A percentile compares a stretch with the other conserved stretches of the same genome.
Conservation (phyloP, 2,888 invertebrate genomes). For the Napeogenes sylphis region DNA sequence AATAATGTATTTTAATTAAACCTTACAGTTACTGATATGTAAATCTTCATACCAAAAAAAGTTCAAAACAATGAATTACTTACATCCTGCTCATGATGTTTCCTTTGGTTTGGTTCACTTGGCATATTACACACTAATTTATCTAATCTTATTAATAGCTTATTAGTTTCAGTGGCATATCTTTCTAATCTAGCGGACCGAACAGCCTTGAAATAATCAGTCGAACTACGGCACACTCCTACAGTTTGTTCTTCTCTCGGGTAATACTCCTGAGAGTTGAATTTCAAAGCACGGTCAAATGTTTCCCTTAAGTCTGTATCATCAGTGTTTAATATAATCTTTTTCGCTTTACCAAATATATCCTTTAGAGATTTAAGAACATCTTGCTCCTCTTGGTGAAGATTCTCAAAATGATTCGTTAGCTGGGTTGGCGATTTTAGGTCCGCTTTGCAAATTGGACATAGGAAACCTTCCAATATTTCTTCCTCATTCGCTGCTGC, state of each 20-base stretch:
- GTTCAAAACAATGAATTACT: constrained; percentile 33
- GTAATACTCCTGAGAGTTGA: constrained; percentile 59
- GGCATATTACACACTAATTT: constrained; percentile 91
- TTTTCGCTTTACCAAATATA: constrained; percentile 93
- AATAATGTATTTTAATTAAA: too few relatives aligned
- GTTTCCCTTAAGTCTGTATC: constrained; percentile 80
- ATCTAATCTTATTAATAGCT: constrained; percentile 94
- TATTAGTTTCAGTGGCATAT: constrained; percentile 96
- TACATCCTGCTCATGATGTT: constrained; percentile 84
- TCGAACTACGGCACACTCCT: constrained; percentile 81
- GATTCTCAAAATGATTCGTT: constrained; percentile 91
- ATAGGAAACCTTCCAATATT: constrained; percentile 94
- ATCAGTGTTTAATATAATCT: constrained; percentile 88
- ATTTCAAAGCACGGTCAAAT: constrained; percentile 74
- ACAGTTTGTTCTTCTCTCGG: constrained; percentile 76
- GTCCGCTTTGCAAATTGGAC: constrained; percentile 96
- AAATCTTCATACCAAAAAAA: too few relatives aligned
- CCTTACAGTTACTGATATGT: too few relatives aligned
- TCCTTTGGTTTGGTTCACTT: constrained; percentile 82
- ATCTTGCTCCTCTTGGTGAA: constrained; percentile 92
- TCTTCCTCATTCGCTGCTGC: constrained; percentile 72
- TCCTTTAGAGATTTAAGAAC: constrained; percentile 88
- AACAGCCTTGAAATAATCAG: constrained; percentile 85
- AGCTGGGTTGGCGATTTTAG: constrained; percentile 89
- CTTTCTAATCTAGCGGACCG: constrained; percentile 84